Conservation (phyloP, 23 tunicate species). For the Halocynthia roretzi region DNA sequence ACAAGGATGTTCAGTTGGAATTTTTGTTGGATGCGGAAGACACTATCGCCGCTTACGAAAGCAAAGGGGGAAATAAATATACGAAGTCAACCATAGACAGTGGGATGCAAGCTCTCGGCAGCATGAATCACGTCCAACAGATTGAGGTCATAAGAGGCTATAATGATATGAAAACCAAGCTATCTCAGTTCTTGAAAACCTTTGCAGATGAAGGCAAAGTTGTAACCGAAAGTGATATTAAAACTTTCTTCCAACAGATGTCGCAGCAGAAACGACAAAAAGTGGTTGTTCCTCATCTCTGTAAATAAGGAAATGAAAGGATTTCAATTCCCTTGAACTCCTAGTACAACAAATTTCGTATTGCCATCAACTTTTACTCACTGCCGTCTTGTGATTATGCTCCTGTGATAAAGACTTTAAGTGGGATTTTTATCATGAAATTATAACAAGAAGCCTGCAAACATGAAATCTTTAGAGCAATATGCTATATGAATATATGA, state of each 20-base stretch:
- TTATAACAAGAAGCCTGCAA: no score
- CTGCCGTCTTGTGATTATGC: no score
- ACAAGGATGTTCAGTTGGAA: slow-evolving; percentile 35
- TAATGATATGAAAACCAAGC: slow-evolving; percentile 51
- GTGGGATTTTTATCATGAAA: no score
- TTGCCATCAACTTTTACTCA: no score
- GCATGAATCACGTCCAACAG: slow-evolving; percentile 47
- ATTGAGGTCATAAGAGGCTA: slow-evolving; percentile 69
- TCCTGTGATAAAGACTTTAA: no score
- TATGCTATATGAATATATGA: no score
- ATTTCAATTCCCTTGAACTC: no score
- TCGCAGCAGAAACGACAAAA: slow-evolving; percentile 2
- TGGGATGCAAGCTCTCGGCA: slow-evolving; percentile 22
- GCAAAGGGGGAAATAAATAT: slow-evolving; percentile 32
- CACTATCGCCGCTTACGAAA: slow-evolving; percentile 67
- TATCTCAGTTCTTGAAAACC: slow-evolving; percentile 34
- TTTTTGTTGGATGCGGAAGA: slow-evolving; percentile 50
- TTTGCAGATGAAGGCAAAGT: slow-evolving; percentile 72
- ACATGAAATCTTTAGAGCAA: no score
- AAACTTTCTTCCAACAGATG: slow-evolving; percentile 36
- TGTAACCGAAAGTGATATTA: slow-evolving; percentile 61
- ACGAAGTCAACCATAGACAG: slow-evolving; percentile 12
- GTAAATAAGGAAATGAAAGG: slow-evolving; percentile 3
- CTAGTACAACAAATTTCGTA: no score
- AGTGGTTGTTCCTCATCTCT: slow-evolving; percentile 4